These are phyloP conservation scores for Ormyrus rosae DNA, from an alignment of 2,888 invertebrate genomes.

Conservation along the genomic window DNA sequence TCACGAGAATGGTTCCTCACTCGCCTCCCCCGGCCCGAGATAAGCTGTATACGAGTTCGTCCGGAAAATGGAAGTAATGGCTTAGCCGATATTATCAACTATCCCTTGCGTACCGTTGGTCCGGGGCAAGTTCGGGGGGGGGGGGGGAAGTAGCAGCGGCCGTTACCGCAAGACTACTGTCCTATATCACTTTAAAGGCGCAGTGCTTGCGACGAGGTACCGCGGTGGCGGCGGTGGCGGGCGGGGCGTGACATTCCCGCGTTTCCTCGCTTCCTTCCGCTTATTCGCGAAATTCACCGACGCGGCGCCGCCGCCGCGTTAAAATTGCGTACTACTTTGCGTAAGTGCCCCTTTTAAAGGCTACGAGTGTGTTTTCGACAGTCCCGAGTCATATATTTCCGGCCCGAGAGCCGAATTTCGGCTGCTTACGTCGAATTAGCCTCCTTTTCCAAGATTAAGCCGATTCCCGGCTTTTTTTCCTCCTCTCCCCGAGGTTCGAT, in stretches of 20 bases:
- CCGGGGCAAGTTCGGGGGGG: neutral
- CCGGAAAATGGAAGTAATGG: constrained; percentile 72
- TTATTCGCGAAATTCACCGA: constrained; percentile 15
- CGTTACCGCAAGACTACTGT: constrained; percentile 58
- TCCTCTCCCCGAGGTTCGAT: too few species aligned
- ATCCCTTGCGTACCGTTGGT: constrained; percentile 25
- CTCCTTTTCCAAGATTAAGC: too few species aligned
- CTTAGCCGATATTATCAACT: constrained; percentile 73
- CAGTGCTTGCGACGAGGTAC: constrained; percentile 32
- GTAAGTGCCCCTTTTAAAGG: constrained; percentile 10
- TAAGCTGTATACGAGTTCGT: constrained; percentile 63
- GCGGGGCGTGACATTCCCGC: constrained; percentile 35
- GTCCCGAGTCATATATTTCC: neutral
- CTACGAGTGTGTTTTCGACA: neutral
- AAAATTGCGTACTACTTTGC: constrained; percentile 17
- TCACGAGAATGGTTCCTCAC: constrained; percentile 66
- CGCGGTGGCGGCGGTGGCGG: constrained; percentile 9
- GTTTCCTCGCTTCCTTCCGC: constrained; percentile 34
- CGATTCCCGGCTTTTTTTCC: too few species aligned
- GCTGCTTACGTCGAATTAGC: too few species aligned
- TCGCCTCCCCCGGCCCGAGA: constrained; percentile 65
- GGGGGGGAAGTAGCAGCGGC: constrained; percentile 10
- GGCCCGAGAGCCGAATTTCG: too few species aligned
- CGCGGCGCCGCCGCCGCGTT: neutral
- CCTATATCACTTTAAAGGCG: constrained; percentile 65